Percentiles rank a stretch among this genome's conserved stretches.
Conservation (phyloP, 2,113 vertebrate genomes). For the Myocastor coypus region DNA sequence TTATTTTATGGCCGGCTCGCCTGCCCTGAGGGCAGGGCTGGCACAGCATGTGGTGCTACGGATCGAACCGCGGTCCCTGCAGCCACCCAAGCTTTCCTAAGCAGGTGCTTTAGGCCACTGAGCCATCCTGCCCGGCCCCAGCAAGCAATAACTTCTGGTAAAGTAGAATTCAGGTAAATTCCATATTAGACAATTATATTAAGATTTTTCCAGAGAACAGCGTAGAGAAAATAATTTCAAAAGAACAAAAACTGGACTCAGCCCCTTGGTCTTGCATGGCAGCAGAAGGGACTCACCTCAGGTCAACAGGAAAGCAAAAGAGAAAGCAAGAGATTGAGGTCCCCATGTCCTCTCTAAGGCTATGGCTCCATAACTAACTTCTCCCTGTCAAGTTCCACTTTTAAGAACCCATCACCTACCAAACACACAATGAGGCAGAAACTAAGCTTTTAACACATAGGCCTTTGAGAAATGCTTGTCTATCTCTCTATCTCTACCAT, state of each 20-base stretch:
- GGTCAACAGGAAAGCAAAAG: neutral
- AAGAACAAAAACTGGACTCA: neutral
- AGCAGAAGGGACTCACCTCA: neutral
- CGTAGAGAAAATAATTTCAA: neutral
- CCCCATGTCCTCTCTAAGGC: neutral
- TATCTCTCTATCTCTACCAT: neutral
- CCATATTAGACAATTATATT: neutral
- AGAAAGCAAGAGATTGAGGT: neutral
- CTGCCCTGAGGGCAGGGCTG: too few species aligned
- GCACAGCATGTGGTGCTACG: too few species aligned
- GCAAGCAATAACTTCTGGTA: too few species aligned
- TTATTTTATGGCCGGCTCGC: too few species aligned
- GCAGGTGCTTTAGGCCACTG: too few species aligned
- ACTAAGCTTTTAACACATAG: neutral
- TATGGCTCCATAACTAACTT: neutral
- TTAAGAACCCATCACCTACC: neutral
- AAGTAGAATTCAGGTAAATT: slow-evolving; percentile 13
- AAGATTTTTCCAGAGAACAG: neutral
- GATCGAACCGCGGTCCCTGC: too few species aligned
- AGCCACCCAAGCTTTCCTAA: too few species aligned
- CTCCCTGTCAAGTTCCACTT: neutral
- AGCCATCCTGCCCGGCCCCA: too few species aligned
- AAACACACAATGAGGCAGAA: neutral
- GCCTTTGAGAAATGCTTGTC: neutral
- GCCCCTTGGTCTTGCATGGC: neutral